A percentile compares a stretch with the other conserved stretches of the same genome.
These are phyloP conservation scores for Xiphorhynchus elegans DNA, from an alignment of 2,113 vertebrate species.

Conservation along the genomic window DNA sequence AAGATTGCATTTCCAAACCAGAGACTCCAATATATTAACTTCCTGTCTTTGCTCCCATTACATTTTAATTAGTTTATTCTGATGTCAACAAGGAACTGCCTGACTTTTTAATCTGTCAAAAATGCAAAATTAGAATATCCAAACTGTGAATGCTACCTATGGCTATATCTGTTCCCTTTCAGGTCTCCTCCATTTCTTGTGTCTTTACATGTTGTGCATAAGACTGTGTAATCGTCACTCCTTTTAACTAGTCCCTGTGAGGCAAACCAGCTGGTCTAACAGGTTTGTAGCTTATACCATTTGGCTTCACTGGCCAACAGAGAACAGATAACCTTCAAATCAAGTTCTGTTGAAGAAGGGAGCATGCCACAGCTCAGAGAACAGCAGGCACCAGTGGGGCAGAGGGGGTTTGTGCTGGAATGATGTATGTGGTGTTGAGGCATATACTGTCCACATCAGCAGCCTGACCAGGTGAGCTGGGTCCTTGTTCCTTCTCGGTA, in stretches of 20 bases:
- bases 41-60: conserved; percentile 5
- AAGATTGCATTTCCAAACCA: neutral
- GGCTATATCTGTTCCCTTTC: neutral
- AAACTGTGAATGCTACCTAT: neutral
- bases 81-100: neutral
- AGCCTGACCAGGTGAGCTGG: neutral
- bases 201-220: neutral
- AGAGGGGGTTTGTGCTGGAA: neutral
- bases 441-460: neutral
- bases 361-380: neutral
- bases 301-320: neutral
- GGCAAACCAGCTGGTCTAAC: neutral
- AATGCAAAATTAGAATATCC: neutral
- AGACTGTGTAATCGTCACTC: neutral
- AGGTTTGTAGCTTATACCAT: neutral
- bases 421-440: neutral
- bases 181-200: neutral
- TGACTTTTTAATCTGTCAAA: neutral
- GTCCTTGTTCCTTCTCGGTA: neutral
- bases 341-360: neutral
- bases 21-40: neutral
- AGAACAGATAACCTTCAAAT: neutral
- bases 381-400: neutral
- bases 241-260: neutral
- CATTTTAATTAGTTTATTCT: conserved; percentile 19